Percentiles rank a stretch among this genome's conserved stretches.
These are phyloP conservation scores for Chymomyza caudatula DNA, from an alignment of 2,888 invertebrate species.

Conservation along the genomic window DNA sequence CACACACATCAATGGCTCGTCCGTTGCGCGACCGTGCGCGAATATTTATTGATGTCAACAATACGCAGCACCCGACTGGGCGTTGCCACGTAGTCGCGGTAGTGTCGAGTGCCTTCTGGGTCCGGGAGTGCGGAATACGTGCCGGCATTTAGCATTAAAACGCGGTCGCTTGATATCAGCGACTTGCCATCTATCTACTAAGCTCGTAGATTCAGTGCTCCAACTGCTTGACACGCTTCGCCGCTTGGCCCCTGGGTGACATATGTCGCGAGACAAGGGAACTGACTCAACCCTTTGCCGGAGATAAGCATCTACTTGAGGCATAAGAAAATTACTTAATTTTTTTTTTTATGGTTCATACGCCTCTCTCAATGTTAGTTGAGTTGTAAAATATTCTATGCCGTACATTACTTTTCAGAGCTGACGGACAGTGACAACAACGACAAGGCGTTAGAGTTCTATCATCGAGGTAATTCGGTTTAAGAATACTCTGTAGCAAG, in stretches of 20 bases:
- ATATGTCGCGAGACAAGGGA: slow-evolving; percentile 46
- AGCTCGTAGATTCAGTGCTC: slow-evolving; percentile 21
- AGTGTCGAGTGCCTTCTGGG: background rate
- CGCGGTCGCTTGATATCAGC: slow-evolving; percentile 58
- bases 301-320: slow-evolving; percentile 56
- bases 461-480: background rate
- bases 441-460: background rate
- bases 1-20: background rate
- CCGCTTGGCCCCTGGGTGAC: slow-evolving; percentile 51
- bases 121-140: slow-evolving; percentile 44
- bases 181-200: slow-evolving; percentile 58
- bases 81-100: background rate
- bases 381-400: slow-evolving; percentile 53
- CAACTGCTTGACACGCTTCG: slow-evolving; percentile 54
- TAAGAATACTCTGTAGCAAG: background rate
- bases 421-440: slow-evolving; percentile 9
- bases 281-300: slow-evolving; percentile 53
- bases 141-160: slow-evolving; percentile 59
- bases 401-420: slow-evolving; percentile 45
- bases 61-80: slow-evolving; percentile 5
- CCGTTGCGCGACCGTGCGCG: slow-evolving; percentile 50
- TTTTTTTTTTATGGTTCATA: slow-evolving; percentile 27
- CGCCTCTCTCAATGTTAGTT: slow-evolving; percentile 1
- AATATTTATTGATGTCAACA: slow-evolving; percentile 73
- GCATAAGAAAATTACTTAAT: slow-evolving; percentile 63